Evolutionary conservation across 2,888 invertebrate genomes (phyloP), one percentile per base, ranked within the genome.

Genomic region (Xestoiulus laeticollis): DNA sequence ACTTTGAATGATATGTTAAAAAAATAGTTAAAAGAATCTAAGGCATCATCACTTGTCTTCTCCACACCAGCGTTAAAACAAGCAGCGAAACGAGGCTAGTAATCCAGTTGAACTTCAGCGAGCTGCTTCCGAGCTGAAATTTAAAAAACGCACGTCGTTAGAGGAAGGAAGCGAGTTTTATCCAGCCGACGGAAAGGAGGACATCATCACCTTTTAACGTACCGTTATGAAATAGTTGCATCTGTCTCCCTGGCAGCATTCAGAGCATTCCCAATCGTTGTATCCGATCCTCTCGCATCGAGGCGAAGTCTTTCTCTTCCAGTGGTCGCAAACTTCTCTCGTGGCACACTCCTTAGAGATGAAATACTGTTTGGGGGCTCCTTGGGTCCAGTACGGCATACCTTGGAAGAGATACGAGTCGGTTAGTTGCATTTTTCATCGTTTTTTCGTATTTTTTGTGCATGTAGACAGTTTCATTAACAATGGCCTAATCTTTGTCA

Each of bases 151-250:
- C 8, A 82, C 5, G 2, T 8, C 5, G 32, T 82, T 22, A 22
- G 10, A 84, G 30, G 12, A 84, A 84, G n/a, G n/a, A n/a, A n/a
- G n/a, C n/a, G n/a, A n/a, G n/a, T n/a, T n/a, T n/a, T n/a, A n/a
- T n/a, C n/a, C n/a, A n/a, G n/a, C n/a, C n/a, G n/a, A n/a, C n/a
- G n/a, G n/a, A n/a, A n/a, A n/a, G n/a, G n/a, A n/a, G n/a, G n/a
- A n/a, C n/a, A n/a, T 12, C 43, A 43, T 43, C 43, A 43, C 10
- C 43, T 43, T 43, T 38, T 26, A 44, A 88, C n/a, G 19, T 93
- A 98, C 98, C 91, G 98, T 96, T 86, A 97, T 95, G 92, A 95
- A 99, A 92, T 96, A 98, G 92, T 99, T 99, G 92, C 98, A 99
- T 87, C 97, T 94, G 92, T 99, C 98, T 86, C 98, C 98, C 91